These are phyloP conservation scores for Pangasius macronema DNA, from an alignment of 2,797 vertebrate genomes.

Conservation along the genomic window DNA sequence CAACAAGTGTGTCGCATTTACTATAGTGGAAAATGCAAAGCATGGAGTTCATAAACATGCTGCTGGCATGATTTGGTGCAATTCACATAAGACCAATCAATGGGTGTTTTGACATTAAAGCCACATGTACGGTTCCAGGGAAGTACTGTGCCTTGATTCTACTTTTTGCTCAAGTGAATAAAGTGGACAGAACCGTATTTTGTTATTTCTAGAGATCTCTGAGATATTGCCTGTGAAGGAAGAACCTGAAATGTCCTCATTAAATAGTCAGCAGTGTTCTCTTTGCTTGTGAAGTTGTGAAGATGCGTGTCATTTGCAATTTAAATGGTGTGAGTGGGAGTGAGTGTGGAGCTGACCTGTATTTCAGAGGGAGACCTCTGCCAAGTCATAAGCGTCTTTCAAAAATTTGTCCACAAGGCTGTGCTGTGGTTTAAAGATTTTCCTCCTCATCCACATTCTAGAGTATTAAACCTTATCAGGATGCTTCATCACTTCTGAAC, in stretches of 20 bases:
- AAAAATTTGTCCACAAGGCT: constrained; percentile 30
- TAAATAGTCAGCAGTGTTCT: constrained; percentile 34
- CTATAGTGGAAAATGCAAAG: neutral
- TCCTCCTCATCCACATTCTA: neutral
- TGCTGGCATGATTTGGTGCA: neutral
- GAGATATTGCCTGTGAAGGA: constrained; percentile 8
- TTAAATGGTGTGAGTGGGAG: constrained; percentile 32
- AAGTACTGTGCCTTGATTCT: neutral
- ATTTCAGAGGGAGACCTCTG: constrained; percentile 14
- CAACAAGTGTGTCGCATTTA: neutral
- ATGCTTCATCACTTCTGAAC: constrained; percentile 35
- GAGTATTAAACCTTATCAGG: constrained; percentile 17
- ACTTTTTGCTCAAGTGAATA: constrained; percentile 1
- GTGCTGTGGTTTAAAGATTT: constrained; percentile 29
- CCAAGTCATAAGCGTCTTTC: neutral
- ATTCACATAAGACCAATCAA: neutral
- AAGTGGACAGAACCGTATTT: neutral
- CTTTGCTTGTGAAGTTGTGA: constrained; percentile 29
- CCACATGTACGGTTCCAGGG: neutral
- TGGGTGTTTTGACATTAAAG: neutral
- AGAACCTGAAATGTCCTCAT: constrained; percentile 30
- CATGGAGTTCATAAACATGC: neutral
- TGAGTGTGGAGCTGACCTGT: constrained; percentile 30
- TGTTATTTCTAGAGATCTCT: constrained; percentile 3
- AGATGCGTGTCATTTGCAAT: constrained; percentile 41